phyloP scores from a whole-genome alignment of 23 tunicate species.

The Diplosoma virens region DNA sequence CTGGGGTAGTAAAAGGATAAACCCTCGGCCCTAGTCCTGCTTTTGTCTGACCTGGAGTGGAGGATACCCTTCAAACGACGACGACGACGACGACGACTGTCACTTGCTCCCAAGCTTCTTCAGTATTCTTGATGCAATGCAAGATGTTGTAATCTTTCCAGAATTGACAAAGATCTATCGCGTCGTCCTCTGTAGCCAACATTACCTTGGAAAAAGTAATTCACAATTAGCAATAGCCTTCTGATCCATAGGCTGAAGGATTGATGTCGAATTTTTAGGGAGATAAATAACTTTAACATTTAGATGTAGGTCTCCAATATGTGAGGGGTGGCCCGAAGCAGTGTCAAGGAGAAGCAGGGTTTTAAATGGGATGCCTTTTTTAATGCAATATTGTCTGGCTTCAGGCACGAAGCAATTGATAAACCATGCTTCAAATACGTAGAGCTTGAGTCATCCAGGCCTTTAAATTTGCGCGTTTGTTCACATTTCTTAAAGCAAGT shows the following conservation, averaged over 20 bases:
- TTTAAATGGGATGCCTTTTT: not conserved
- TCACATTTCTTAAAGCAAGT: not conserved
- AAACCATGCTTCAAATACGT: not conserved
- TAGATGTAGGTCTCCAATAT: not conserved
- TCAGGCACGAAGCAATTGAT: not conserved
- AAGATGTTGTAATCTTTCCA: not conserved
- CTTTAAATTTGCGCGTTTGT: not conserved
- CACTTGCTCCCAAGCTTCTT: not conserved
- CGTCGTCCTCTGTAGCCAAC: not conserved
- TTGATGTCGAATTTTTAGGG: not conserved
- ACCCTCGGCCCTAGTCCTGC: too few relatives aligned
- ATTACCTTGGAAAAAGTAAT: not conserved
- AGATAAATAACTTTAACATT: not conserved
- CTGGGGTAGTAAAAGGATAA: too few relatives aligned
- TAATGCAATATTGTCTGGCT: not conserved
- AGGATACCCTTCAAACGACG: too few relatives aligned
- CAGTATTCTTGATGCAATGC: not conserved
- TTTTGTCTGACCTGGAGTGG: too few relatives aligned
- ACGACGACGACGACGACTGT: too few relatives aligned
- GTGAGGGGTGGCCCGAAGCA: not conserved
- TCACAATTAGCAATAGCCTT: not conserved
- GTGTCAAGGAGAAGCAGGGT: not conserved
- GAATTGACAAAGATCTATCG: not conserved
- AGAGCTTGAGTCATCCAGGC: not conserved
- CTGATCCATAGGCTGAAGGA: not conserved